Evolutionary conservation across 2,888 invertebrate species (phyloP).

Genomic region (Apotomis betuletana): DNA sequence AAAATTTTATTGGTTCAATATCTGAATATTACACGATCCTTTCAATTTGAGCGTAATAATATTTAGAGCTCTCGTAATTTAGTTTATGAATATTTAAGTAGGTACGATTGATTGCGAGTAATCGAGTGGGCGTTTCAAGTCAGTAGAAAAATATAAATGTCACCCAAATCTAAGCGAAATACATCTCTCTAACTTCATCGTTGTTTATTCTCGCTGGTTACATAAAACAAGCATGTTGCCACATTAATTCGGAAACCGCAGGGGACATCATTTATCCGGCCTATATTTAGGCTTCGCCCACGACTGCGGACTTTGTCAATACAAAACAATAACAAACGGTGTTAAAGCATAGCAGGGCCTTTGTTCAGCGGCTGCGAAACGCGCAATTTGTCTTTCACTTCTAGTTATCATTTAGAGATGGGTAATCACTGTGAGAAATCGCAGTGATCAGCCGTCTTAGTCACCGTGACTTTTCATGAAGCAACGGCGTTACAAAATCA

Average conservation of each 20-base stretch:
- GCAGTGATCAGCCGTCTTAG: too few species aligned
- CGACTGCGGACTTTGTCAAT: slow-evolving; percentile 13
- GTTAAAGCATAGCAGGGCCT: background rate
- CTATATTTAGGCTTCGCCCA: slow-evolving; percentile 36
- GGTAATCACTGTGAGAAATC: too few species aligned
- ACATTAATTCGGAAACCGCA: slow-evolving; percentile 37
- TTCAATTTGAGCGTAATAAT: too few species aligned
- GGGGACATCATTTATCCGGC: slow-evolving; percentile 36
- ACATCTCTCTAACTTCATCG: slow-evolving; percentile 18
- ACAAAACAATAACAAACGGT: slow-evolving; percentile 37
- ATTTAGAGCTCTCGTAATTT: too few species aligned
- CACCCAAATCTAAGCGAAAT: background rate
- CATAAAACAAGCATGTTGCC: slow-evolving; percentile 29
- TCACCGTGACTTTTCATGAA: too few species aligned
- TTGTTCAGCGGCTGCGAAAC: background rate
- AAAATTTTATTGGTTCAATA: too few species aligned
- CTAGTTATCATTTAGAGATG: background rate
- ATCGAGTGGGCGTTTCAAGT: background rate
- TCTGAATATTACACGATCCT: too few species aligned
- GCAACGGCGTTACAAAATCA: too few species aligned
- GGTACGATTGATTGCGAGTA: too few species aligned
- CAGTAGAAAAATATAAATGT: background rate
- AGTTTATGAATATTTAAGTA: too few species aligned
- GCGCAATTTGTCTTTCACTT: background rate
- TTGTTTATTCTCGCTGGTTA: slow-evolving; percentile 31